A percentile compares a stretch with the other conserved stretches of the same genome.
Conservation (phyloP, 2,113 vertebrate genomes). For the Trinectes maculatus region DNA sequence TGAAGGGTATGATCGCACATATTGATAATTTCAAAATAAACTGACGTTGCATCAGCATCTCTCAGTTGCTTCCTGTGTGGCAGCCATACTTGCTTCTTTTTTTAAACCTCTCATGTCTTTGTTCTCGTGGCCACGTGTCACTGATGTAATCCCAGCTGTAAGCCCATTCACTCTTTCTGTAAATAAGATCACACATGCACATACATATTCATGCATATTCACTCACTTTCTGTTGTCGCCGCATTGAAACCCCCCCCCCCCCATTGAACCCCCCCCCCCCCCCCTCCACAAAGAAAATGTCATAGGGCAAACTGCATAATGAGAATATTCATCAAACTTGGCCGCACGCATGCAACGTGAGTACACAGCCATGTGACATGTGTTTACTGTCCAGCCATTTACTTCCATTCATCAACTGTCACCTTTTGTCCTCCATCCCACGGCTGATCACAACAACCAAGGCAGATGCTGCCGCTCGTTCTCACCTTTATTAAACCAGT, state of each 20-base stretch:
- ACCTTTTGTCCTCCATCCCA: constrained; percentile 21
- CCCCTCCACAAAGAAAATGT: constrained; percentile 19
- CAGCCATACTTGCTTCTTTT: too few species aligned
- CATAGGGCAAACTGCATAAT: constrained; percentile 12
- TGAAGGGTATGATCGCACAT: too few species aligned
- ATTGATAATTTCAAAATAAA: too few species aligned
- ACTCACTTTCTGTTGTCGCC: neutral
- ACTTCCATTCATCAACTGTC: constrained; percentile 38
- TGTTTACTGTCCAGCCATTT: constrained; percentile 31
- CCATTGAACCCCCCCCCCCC: too few species aligned
- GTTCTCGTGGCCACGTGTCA: neutral
- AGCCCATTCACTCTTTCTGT: neutral
- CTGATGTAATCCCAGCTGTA: neutral
- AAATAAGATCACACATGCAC: constrained; percentile 1
- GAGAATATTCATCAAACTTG: constrained; percentile 23
- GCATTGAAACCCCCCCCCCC: too few species aligned
- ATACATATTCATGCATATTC: neutral
- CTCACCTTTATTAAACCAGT: constrained; percentile 20
- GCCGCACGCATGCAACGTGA: neutral
- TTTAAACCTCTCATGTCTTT: neutral
- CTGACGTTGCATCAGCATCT: too few species aligned
- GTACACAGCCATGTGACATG: constrained; percentile 13
- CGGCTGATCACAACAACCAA: neutral
- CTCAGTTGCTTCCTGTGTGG: too few species aligned
- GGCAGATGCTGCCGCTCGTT: constrained; percentile 30